phyloP scores from a whole-genome alignment of 2,888 invertebrate genomes.

The Luperina testacea region DNA sequence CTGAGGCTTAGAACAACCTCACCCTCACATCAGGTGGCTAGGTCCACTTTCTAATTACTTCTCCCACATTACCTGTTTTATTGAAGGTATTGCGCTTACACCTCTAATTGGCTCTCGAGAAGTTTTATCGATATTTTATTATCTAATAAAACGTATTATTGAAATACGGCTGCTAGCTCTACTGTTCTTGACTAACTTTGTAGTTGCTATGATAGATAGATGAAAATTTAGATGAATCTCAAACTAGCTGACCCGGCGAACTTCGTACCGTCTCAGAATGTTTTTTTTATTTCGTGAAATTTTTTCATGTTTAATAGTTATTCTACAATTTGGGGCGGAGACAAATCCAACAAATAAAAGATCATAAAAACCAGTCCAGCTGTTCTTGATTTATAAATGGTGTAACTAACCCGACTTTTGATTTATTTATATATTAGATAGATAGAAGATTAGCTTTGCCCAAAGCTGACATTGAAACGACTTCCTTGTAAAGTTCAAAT shows the following conservation, averaged over 20 bases:
- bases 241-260: too few species aligned
- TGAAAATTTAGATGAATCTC: too few species aligned
- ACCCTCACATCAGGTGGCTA: conserved; percentile 14
- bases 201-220: not conserved
- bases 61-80: conserved; percentile 42
- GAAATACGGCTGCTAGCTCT: not conserved
- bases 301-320: too few species aligned
- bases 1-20: conserved; percentile 6
- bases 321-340: too few species aligned
- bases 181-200: not conserved
- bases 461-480: not conserved
- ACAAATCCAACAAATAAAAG: too few species aligned
- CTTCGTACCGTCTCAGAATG: too few species aligned
- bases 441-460: not conserved
- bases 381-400: too few species aligned
- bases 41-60: conserved; percentile 53
- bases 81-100: conserved; percentile 6
- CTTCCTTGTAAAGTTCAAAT: not conserved
- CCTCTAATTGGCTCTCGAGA: conserved; percentile 19
- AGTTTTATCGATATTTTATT: not conserved
- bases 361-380: too few species aligned
- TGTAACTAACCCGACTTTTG: too few species aligned
- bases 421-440: too few species aligned
- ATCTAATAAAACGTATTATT: conserved; percentile 2
- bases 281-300: too few species aligned